Conservation (phyloP, 2,888 invertebrate genomes). For the Argynnis bischoffii region DNA sequence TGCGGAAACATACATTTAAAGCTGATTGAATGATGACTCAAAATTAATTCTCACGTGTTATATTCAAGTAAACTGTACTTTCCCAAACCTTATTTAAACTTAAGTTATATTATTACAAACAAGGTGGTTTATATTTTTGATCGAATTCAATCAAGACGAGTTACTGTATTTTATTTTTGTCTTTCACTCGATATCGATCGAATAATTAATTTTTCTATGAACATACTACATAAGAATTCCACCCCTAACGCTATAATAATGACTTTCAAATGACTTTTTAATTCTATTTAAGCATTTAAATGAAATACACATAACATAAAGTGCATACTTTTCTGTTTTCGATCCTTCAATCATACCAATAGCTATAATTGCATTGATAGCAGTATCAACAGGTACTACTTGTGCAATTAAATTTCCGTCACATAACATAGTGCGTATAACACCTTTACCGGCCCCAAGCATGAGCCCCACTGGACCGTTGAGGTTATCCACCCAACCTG, state of each 20-base stretch:
- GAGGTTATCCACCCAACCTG: constrained; percentile 95
- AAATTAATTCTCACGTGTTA: no score
- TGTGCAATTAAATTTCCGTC: constrained; percentile 86
- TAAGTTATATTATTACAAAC: neutral
- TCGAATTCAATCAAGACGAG: no score
- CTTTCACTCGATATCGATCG: no score
- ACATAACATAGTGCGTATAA: constrained; percentile 92
- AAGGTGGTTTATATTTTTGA: no score
- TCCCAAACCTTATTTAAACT: no score
- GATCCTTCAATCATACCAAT: constrained; percentile 86
- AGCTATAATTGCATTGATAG: constrained; percentile 89
- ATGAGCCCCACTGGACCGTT: constrained; percentile 94
- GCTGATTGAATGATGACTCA: no score
- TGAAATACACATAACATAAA: neutral
- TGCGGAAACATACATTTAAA: constrained; percentile 51
- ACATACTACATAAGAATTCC: no score
- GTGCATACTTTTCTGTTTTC: constrained; percentile 67
- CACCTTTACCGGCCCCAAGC: constrained; percentile 92
- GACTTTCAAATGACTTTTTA: neutral
- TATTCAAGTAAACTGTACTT: no score
- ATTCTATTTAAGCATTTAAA: neutral
- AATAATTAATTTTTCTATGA: no score
- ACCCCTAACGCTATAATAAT: neutral
- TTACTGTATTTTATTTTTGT: no score
- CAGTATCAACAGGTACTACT: constrained; percentile 89